Conservation (phyloP, 2,113 vertebrate species). For the Apus apus region DNA sequence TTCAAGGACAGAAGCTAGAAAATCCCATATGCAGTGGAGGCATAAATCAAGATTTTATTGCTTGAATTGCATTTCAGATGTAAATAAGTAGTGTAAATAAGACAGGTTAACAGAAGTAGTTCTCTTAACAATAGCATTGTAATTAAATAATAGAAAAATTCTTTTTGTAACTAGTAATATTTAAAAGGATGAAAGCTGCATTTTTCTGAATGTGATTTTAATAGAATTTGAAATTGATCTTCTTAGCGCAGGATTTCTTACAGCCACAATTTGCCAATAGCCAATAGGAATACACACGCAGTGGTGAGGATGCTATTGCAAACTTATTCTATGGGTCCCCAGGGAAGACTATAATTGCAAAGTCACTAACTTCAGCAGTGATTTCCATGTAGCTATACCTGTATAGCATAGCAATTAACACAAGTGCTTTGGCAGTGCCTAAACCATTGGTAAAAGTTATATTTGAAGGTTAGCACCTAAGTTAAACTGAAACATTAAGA, state of each 20-base stretch:
- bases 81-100: not conserved
- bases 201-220: slow-evolving; percentile 25
- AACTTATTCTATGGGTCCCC: not conserved
- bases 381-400: slow-evolving; percentile 15
- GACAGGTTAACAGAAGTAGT: not conserved
- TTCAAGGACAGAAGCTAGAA: not conserved
- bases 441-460: not conserved
- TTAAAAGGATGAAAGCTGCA: not conserved
- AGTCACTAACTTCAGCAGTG: slow-evolving; percentile 39
- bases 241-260: slow-evolving; percentile 26
- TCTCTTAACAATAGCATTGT: not conserved
- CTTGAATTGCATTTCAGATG: not conserved
- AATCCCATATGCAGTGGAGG: not conserved
- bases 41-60: not conserved
- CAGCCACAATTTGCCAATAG: slow-evolving; percentile 10
- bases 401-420: slow-evolving; percentile 30
- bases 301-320: not conserved
- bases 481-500: not conserved
- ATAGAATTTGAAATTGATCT: slow-evolving; percentile 44
- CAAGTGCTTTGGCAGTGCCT: not conserved
- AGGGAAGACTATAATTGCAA: slow-evolving; percentile 44
- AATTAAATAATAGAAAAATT: slow-evolving; percentile 18
- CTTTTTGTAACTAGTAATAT: not conserved
- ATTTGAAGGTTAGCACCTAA: not conserved
- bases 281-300: not conserved